Percentiles rank a stretch among this genome's conserved stretches.
Conservation (phyloP, 2,888 invertebrate species). For the Dolomedes plantarius region DNA sequence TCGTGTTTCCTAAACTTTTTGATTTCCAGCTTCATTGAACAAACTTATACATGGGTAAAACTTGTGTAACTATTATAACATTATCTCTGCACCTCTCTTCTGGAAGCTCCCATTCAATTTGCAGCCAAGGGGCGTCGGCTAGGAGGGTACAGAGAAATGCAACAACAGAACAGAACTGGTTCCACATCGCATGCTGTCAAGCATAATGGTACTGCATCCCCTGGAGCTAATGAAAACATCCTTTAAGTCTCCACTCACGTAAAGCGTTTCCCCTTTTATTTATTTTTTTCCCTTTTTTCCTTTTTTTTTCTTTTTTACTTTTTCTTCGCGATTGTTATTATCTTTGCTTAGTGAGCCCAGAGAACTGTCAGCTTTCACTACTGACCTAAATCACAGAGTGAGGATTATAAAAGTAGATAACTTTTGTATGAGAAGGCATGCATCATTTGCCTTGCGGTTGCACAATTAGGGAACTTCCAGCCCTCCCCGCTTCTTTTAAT, state of each 20-base stretch:
- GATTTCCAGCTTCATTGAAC: no score
- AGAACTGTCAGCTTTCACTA: conserved; percentile 23
- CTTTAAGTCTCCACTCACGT: conserved; percentile 31
- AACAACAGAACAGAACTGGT: conserved; percentile 22
- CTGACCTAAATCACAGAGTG: conserved; percentile 34
- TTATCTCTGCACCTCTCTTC: no score
- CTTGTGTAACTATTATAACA: no score
- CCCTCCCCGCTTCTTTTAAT: no score
- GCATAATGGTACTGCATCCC: conserved; percentile 23
- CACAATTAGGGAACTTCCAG: neutral
- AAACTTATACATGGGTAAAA: no score
- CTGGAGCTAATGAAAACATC: conserved; percentile 33
- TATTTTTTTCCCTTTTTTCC: neutral
- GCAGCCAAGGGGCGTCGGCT: neutral
- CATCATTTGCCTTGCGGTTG: neutral
- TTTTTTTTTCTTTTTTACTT: neutral
- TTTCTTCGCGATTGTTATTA: neutral
- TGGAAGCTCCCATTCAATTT: neutral
- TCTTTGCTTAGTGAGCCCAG: neutral
- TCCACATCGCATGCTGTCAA: conserved; percentile 9
- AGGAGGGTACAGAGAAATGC: no score
- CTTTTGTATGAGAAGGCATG: neutral
- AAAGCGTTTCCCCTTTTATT: neutral
- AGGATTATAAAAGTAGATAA: conserved; percentile 7
- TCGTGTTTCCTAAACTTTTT: no score